Evolutionary conservation across 2,113 vertebrate species (phyloP).

Genomic region (Trematomus loennbergii): DNA sequence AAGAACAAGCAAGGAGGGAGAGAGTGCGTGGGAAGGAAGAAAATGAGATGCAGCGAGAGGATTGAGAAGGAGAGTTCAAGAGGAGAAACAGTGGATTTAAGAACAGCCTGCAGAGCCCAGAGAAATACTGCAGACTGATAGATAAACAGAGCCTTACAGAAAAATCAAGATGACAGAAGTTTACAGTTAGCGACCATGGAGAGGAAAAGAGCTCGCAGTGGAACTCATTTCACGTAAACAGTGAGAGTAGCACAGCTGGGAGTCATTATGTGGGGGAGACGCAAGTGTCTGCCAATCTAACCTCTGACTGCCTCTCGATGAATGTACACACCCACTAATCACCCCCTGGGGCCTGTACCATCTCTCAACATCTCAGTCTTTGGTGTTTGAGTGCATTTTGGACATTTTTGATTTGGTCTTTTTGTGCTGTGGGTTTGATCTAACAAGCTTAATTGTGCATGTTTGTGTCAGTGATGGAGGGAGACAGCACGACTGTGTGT

Average conservation of each 20-base stretch:
- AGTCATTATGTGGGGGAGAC: constrained; percentile 74
- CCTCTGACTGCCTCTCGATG: constrained; percentile 55
- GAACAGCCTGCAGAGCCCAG: constrained; percentile 19
- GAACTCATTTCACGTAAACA: constrained; percentile 66
- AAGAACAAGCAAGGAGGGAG: constrained; percentile 12
- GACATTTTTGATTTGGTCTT: constrained; percentile 3
- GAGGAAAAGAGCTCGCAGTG: constrained; percentile 36
- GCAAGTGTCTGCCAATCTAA: constrained; percentile 66
- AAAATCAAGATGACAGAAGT: constrained; percentile 42
- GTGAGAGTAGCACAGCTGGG: constrained; percentile 74
- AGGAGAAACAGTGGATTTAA: constrained; percentile 21
- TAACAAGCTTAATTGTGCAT: not conserved
- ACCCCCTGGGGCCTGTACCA: constrained; percentile 50
- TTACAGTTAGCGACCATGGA: constrained; percentile 46
- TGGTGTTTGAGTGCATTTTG: constrained; percentile 7
- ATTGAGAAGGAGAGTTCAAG: constrained; percentile 42
- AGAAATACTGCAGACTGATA: constrained; percentile 22
- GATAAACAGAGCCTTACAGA: constrained; percentile 18
- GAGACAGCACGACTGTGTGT: not conserved
- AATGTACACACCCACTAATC: constrained; percentile 55
- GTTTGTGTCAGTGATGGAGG: not conserved
- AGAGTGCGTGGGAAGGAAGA: constrained; percentile 59
- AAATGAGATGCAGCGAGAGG: constrained; percentile 63
- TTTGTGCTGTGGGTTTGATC: constrained; percentile 5
- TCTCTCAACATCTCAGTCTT: constrained; percentile 30